Conservation (phyloP, 2,888 invertebrate genomes). For the Chrysolina haemoptera region DNA sequence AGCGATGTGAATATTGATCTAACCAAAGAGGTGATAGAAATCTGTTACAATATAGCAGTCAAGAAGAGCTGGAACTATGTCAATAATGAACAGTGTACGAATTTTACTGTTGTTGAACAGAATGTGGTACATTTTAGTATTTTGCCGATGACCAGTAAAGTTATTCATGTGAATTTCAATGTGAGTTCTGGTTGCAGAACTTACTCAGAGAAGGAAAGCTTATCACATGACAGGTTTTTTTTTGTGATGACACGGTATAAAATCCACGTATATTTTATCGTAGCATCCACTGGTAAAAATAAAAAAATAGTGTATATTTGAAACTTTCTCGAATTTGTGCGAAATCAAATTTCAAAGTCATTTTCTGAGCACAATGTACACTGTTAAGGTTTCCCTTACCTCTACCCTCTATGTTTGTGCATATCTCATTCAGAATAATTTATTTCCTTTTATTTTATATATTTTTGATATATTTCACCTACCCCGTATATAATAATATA, state of each 20-base stretch:
- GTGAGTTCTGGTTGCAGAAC: conserved; percentile 45
- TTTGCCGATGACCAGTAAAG: conserved; percentile 63
- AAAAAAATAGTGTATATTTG: too few species aligned
- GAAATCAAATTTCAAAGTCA: too few species aligned
- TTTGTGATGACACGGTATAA: background rate
- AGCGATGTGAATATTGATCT: conserved; percentile 52
- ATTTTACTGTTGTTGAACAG: conserved; percentile 59
- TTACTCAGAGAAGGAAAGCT: background rate
- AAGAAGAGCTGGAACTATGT: conserved; percentile 65
- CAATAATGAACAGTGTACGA: conserved; percentile 62
- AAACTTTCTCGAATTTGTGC: too few species aligned
- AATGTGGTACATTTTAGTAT: conserved; percentile 62
- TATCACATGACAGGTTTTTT: background rate
- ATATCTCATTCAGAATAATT: too few species aligned
- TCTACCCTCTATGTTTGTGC: too few species aligned
- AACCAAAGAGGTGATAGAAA: conserved; percentile 60
- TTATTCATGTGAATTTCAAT: conserved; percentile 63
- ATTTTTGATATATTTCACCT: too few species aligned
- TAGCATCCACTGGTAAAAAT: too few species aligned
- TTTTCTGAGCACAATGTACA: too few species aligned
- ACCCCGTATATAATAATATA: too few species aligned
- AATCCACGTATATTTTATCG: too few species aligned
- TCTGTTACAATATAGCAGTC: conserved; percentile 67
- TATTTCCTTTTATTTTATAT: too few species aligned
- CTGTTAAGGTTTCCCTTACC: too few species aligned